These are phyloP conservation scores for Pseudococcus viburni DNA, from an alignment of 2,888 invertebrate genomes.

Conservation along the genomic window DNA sequence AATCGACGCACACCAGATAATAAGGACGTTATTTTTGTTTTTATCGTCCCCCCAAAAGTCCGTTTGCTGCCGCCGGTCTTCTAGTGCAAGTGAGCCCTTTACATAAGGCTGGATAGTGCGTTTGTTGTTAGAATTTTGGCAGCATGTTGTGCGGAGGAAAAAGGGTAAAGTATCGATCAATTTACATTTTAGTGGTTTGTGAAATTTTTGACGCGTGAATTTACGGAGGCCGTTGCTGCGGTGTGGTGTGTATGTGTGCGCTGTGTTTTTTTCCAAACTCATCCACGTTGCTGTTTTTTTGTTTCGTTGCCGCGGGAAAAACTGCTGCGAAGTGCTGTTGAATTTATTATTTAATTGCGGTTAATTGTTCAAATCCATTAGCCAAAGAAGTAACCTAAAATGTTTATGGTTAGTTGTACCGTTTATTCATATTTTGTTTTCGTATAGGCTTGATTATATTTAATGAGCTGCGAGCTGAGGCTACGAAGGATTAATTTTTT, in stretches of 20 bases:
- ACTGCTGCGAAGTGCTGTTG: slow-evolving; percentile 24
- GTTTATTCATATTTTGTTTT: slow-evolving; percentile 26
- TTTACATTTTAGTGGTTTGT: slow-evolving; percentile 45
- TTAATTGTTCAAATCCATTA: slow-evolving; percentile 35
- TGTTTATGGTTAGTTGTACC: slow-evolving; percentile 54
- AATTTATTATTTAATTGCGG: slow-evolving; percentile 50
- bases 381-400: slow-evolving; percentile 25
- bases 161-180: slow-evolving; percentile 58
- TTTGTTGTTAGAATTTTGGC: background rate
- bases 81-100: background rate
- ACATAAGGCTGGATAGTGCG: background rate
- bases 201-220: slow-evolving; percentile 40
- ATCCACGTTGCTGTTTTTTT: background rate
- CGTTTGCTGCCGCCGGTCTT: background rate
- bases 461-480: background rate
- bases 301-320: background rate
- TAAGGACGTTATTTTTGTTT: slow-evolving; percentile 47
- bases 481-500: slow-evolving; percentile 25
- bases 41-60: background rate
- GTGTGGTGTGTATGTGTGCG: background rate
- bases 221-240: background rate
- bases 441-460: slow-evolving; percentile 26
- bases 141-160: slow-evolving; percentile 59
- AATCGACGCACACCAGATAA: slow-evolving; percentile 30
- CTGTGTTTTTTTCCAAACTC: background rate